Base-by-base conservation (phyloP, 2,113 vertebrate species). In the Actenoides hombroni region DNA sequence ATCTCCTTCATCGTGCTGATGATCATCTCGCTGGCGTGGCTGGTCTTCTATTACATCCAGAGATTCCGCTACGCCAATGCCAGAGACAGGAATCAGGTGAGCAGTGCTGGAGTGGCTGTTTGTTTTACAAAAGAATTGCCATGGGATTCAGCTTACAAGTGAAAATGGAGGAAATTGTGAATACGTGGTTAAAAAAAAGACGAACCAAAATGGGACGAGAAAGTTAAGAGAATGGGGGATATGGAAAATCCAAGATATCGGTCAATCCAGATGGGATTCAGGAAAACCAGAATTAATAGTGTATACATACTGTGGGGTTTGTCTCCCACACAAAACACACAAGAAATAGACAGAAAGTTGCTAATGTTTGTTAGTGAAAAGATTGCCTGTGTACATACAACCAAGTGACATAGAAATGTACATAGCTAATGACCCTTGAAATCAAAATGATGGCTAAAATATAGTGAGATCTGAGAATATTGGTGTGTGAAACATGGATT, bases 1-100 rank as follows among this genome's bases (percentile, higher is more conserved):
- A 99, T 99, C 98, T 99, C 99, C 97, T 99, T 99, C 98, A 99
- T 99, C 78, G 98, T 99, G 76, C 98, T 99, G 95, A 99, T 99
- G 99, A 99, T 99, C 98, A 99, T 99, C 97, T 99, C 99, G 2
- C 98, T 99, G 74, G 99, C 99, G 0, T 99, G 99, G 99, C 98
- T 99, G 53, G 99, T 99, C 98, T 99, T 99, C 98, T 99, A 99
- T 96, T 99, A 99, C 90, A 99, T 99, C 97, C 99, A 99, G 98
- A 98, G 99, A 70, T 99, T 99, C 95, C 99, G 99, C 94, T 99
- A 99, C 31, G 99, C 99, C 18, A 99, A 99, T 48, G 99, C 99
- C 89, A 98, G 99, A 56, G 99, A 99, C 97, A 98, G 99, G 83
- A 99, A 99, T 96, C 99, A 99, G 99, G 99, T 99, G 98, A 95